Base-by-base conservation (phyloP, 2,113 vertebrate genomes). In the Hypomesus transpacificus region DNA sequence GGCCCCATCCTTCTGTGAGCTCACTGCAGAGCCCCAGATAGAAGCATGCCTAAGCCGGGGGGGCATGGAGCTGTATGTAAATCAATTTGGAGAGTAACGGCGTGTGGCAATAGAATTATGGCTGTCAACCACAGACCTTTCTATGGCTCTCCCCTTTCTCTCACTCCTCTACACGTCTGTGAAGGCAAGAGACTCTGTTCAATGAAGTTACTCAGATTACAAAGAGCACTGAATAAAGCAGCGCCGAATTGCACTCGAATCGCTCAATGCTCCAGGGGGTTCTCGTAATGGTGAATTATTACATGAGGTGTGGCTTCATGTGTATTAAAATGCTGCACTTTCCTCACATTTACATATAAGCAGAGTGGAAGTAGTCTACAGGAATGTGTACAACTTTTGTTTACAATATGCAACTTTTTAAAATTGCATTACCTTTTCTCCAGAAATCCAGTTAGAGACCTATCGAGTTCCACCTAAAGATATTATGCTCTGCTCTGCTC, bases 171-270 rank as follows among this genome's bases (percentile, higher is more conserved):
- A 69, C 80, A 31, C 9, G 66, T 26, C 51, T 58, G 69, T 81
- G 84, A 74, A 74, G 75, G 56, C 58, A 69, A 67, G 74, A 68
- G 59, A 60, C 24, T 14, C 75, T 82, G 87, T 84, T 87, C 86
- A 87, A 87, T 81, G 61, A 87, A 85, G 85, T 84, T 78, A 84
- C 71, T 82, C 57, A 22, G 82, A 14, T 89, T 90, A 86, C 88
- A 88, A 86, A 82, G 63, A 84, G 80, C 71, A 63, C 75, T 64
- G 79, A 68, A 60, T 65, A 78, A 66, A 24, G 2, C 24, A 17
- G 67, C 85, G 79, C 77, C 59, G 63, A 54, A 69, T 85, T 85
- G 76, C 78, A 69, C 80, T 87, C 81, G 77, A 87, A 86, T 76
- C 81, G 82, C 78, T 80, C 75, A 79, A 70, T 74, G 81, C 87